phyloP scores from a whole-genome alignment of 1,140 invertebrate genomes.

The Aphidius ervi region DNA sequence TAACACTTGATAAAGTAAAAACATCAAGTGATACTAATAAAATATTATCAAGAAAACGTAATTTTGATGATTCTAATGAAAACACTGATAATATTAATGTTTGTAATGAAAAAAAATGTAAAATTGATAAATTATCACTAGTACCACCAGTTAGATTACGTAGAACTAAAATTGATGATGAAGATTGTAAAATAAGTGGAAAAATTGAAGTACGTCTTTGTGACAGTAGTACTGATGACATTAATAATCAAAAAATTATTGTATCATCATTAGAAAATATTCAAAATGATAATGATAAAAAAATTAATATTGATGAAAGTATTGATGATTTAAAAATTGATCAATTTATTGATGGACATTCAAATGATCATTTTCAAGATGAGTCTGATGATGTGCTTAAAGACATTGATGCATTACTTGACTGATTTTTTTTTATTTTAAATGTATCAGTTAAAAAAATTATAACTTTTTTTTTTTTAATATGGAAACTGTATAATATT shows the following conservation, averaged over 20 bases:
- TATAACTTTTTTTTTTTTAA: too few relatives aligned
- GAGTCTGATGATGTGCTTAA: conserved; percentile 46
- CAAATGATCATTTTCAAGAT: conserved; percentile 32
- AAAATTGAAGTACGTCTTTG: conserved; percentile 39
- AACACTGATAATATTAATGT: background rate
- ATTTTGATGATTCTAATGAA: background rate
- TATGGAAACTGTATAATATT: too few relatives aligned
- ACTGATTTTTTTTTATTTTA: conserved; percentile 27
- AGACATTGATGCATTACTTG: conserved; percentile 46
- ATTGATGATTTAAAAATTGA: conserved; percentile 20
- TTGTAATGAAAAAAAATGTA: conserved; percentile 8
- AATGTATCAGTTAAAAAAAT: too few relatives aligned
- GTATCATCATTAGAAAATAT: background rate
- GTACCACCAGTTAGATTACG: conserved; percentile 36
- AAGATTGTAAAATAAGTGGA: conserved; percentile 2
- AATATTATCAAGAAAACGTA: conserved; percentile 10
- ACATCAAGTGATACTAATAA: background rate
- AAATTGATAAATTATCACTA: conserved; percentile 14
- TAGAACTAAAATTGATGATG: conserved; percentile 19
- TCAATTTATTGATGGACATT: conserved; percentile 24
- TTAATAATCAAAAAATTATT: background rate
- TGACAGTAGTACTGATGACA: conserved; percentile 40
- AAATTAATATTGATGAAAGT: background rate
- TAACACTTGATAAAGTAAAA: background rate
- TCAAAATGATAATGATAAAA: too few relatives aligned